Percentiles rank a stretch among this genome's conserved stretches.
phyloP scores from a whole-genome alignment of 2,888 invertebrate genomes.

The Adelphocoris suturalis region DNA sequence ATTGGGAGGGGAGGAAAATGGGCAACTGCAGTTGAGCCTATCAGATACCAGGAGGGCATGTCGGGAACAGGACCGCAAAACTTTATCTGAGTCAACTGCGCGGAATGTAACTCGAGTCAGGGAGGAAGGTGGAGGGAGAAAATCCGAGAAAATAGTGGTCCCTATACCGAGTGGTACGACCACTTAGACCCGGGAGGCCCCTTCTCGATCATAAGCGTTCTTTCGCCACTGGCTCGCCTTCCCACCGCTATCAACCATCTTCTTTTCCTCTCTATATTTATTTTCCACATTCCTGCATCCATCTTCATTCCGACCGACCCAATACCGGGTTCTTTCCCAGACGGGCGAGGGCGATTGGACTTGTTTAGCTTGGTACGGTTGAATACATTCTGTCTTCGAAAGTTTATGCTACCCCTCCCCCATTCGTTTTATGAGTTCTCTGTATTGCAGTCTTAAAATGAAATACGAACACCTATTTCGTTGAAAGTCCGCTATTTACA shows the following conservation, averaged over 20 bases:
- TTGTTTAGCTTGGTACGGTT: too few relatives aligned
- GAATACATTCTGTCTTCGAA: too few relatives aligned
- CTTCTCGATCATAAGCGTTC: slow-evolving; percentile 36
- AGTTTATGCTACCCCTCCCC: too few relatives aligned
- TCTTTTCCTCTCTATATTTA: background rate
- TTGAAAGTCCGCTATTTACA: too few relatives aligned
- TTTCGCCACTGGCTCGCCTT: background rate
- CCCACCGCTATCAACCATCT: background rate
- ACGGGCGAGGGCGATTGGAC: background rate
- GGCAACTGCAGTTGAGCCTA: slow-evolving; percentile 42
- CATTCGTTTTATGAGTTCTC: too few relatives aligned
- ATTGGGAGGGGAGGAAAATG: slow-evolving; percentile 5
- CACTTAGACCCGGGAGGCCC: background rate
- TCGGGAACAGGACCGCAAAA: slow-evolving; percentile 34
- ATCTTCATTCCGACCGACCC: background rate
- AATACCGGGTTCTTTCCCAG: background rate
- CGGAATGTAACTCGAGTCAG: background rate
- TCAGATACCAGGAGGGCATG: slow-evolving; percentile 31
- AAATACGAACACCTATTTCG: too few relatives aligned
- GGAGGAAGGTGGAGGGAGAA: background rate
- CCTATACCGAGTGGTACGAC: slow-evolving; percentile 24
- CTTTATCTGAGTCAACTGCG: slow-evolving; percentile 36
- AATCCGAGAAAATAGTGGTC: slow-evolving; percentile 23
- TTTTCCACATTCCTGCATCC: background rate
- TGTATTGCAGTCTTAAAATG: too few relatives aligned